phyloP scores from a whole-genome alignment of 1,140 invertebrate species.

The Lordiphosa mommai region DNA sequence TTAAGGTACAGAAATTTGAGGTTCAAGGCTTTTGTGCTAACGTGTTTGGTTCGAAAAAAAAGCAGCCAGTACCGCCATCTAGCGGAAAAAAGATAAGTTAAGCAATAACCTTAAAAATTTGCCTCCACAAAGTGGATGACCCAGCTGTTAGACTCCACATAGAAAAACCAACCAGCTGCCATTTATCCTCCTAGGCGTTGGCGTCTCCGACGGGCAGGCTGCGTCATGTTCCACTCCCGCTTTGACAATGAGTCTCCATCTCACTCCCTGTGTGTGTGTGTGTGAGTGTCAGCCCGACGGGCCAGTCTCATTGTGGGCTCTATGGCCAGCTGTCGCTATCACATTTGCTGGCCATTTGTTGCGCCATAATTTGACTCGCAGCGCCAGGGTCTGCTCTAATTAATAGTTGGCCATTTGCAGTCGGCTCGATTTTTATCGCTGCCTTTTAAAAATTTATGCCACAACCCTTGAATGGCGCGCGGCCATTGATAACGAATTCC shows the following conservation, averaged over 20 bases:
- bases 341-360: conserved; percentile 61
- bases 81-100: too few species aligned
- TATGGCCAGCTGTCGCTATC: conserved; percentile 36
- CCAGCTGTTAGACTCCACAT: background rate
- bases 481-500: conserved; percentile 67
- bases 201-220: background rate
- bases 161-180: conserved; percentile 6
- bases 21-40: too few species aligned
- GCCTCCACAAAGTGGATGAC: background rate
- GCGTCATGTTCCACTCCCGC: background rate
- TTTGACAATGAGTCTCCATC: conserved; percentile 10
- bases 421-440: conserved; percentile 62
- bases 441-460: conserved; percentile 59
- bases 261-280: background rate
- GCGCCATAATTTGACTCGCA: conserved; percentile 57
- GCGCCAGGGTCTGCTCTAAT: conserved; percentile 55
- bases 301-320: conserved; percentile 2
- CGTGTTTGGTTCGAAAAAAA: too few species aligned
- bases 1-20: too few species aligned
- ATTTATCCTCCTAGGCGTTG: conserved; percentile 6
- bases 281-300: conserved; percentile 19
- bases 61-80: too few species aligned
- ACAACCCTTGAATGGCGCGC: conserved; percentile 11
- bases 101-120: too few species aligned
- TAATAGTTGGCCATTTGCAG: conserved; percentile 67